phyloP scores from a whole-genome alignment of 2,113 vertebrate genomes.

The Stegastes partitus region DNA sequence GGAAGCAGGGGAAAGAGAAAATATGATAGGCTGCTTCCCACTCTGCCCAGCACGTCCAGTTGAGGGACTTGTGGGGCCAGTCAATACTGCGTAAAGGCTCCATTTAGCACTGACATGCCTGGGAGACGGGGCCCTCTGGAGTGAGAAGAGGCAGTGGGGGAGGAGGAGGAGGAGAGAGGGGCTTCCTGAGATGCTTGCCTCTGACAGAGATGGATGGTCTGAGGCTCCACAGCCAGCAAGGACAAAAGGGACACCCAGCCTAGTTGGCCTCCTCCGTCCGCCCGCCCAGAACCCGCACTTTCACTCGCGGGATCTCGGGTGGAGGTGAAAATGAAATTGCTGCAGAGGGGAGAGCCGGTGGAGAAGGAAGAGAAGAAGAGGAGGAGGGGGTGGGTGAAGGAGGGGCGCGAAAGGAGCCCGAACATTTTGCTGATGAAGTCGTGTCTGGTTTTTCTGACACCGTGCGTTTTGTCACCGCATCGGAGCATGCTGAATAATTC shows the following conservation, averaged over 20 bases:
- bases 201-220: constrained; percentile 94
- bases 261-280: constrained; percentile 69
- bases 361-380: constrained; percentile 11
- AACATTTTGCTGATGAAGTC: constrained; percentile 81
- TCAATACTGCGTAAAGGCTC: constrained; percentile 82
- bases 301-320: constrained; percentile 50
- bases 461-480: constrained; percentile 61
- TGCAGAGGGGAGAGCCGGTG: constrained; percentile 59
- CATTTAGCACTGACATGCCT: constrained; percentile 85
- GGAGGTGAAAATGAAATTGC: constrained; percentile 76
- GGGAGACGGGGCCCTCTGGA: constrained; percentile 78
- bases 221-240: constrained; percentile 86
- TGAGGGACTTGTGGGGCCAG: constrained; percentile 67
- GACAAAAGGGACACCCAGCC: constrained; percentile 89
- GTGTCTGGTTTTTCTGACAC: constrained; percentile 69
- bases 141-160: constrained; percentile 45
- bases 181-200: constrained; percentile 80
- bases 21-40: constrained; percentile 50
- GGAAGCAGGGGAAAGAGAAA: constrained; percentile 12
- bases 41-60: constrained; percentile 45
- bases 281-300: constrained; percentile 70
- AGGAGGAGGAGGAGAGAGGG: constrained; percentile 31
- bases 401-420: constrained; percentile 36
- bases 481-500: constrained; percentile 67
- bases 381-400: constrained; percentile 7